Percentiles rank a stretch among this genome's conserved stretches.
Conservation (phyloP, 2,797 vertebrate genomes). For the Onychomys torridus region DNA sequence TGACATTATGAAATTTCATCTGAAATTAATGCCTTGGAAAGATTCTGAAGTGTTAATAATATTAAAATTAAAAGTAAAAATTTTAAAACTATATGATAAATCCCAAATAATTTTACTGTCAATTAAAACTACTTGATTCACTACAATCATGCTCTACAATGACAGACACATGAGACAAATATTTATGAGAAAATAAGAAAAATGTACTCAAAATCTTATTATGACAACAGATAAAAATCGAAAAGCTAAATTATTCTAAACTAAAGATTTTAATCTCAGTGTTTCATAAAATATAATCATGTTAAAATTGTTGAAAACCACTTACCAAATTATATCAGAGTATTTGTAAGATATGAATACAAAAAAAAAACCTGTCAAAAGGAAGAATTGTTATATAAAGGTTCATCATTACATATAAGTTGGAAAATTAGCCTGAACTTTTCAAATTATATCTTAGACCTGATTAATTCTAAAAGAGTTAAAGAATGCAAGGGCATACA, state of each 20-base stretch:
- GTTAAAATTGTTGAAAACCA: background rate
- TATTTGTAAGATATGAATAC: background rate
- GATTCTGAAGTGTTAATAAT: background rate
- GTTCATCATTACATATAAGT: no score
- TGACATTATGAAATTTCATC: background rate
- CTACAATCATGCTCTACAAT: background rate
- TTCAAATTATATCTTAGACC: background rate
- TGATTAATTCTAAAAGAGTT: background rate
- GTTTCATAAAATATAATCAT: background rate
- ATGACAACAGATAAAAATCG: background rate
- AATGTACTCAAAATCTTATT: background rate
- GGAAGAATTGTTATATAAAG: background rate
- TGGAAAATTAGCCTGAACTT: background rate
- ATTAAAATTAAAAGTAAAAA: background rate
- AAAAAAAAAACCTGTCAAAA: background rate
- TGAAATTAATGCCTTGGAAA: background rate
- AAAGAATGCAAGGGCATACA: background rate
- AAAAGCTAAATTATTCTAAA: background rate
- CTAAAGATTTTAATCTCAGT: background rate
- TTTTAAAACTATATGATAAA: background rate
- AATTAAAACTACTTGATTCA: background rate
- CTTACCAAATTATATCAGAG: background rate
- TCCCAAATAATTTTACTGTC: background rate
- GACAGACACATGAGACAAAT: background rate
- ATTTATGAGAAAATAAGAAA: background rate